Base-by-base conservation (phyloP, 2,113 vertebrate species). In the Pholis gunnellus region DNA sequence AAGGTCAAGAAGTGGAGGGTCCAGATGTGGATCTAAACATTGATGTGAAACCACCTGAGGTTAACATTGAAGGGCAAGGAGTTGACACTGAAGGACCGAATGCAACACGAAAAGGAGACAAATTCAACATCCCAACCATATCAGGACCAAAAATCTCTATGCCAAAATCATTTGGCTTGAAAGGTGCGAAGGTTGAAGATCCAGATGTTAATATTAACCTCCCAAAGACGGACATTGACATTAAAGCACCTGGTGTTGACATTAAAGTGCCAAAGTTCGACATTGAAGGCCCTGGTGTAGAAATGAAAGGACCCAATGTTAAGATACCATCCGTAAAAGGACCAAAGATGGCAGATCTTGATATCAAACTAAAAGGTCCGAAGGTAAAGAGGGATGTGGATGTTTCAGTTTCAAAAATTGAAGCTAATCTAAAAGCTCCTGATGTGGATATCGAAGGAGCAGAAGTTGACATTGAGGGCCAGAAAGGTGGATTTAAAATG, bases 271-370 rank as follows among this genome's bases (percentile, higher is more conserved):
- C 27, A 17, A 20, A 52, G 6, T 6, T 20, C 7, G 50, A 52
- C 8, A 29, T 95, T 70, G 44, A 95, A 74, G 83, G 63, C 1
- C 94, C 95, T 0, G 90, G 92, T 0, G 89, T 0, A 18, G 75
- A 75, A 66, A 1, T 83, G 7, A 83, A 78, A 61, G 76, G 66
- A 22, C 54, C 60, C 0, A 81, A 75, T 34, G 8, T 87, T 6
- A 52, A 52, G 0, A 48, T 75, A 11, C 60, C 83, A 0, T 5
- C 52, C 1, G 36, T 78, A 1, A 11, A 20, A 25, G 79, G 56
- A 31, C 79, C 64, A 2, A 59, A 73, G 0, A 59, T 82, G 44
- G 73, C 78, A 20, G 70, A 78, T 27, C 0, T 63, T 0, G 83
- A 79, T 4, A 3, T 75, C 5, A 79, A 72, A 0, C 29, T 81